These are phyloP conservation scores for Tachysurus fulvidraco DNA, from an alignment of 2,113 vertebrate genomes.

Conservation along the genomic window DNA sequence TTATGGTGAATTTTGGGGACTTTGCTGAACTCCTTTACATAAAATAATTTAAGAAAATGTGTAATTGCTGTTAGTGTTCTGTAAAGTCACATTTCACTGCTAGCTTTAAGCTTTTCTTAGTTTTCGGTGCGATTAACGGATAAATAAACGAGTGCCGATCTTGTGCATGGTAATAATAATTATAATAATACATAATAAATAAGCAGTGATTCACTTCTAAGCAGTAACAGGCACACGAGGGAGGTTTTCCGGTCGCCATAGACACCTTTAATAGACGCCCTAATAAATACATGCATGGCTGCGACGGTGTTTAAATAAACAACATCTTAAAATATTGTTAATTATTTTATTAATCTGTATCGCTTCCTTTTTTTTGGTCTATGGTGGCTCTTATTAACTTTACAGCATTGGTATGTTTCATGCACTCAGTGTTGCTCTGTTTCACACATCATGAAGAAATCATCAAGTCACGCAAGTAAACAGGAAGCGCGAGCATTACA, in stretches of 20 bases:
- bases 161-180: not conserved
- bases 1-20: not conserved
- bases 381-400: not conserved
- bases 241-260: not conserved
- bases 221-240: not conserved
- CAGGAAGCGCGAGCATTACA: not conserved
- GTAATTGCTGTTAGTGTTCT: not conserved
- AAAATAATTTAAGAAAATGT: not conserved
- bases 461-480: not conserved
- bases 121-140: no score
- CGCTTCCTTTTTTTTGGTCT: not conserved
- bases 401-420: not conserved
- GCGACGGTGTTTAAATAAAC: no score
- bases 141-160: not conserved
- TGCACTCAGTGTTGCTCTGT: not conserved
- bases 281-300: no score
- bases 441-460: not conserved
- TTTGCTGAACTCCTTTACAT: not conserved
- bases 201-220: not conserved
- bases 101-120: not conserved
- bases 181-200: no score
- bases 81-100: not conserved
- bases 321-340: not conserved
- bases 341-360: slow-evolving; percentile 8
- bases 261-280: not conserved